phyloP scores from a whole-genome alignment of 2,113 vertebrate genomes.

The Pollimyrus isidori region DNA sequence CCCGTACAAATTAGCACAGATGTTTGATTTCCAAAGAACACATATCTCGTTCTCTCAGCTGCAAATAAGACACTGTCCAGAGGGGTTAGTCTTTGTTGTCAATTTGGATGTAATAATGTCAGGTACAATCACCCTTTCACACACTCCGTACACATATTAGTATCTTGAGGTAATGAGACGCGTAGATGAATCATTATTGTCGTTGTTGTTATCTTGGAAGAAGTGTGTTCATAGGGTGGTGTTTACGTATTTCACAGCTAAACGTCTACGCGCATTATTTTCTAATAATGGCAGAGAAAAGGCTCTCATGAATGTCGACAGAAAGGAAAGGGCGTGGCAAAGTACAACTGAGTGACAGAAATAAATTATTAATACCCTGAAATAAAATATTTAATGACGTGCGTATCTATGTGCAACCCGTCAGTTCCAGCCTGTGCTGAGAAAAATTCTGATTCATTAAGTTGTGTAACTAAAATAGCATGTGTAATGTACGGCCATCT shows the following conservation, averaged over 20 bases:
- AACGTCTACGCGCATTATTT: not conserved
- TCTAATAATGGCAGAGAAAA: not conserved
- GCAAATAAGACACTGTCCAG: not conserved
- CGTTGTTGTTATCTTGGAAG: not conserved
- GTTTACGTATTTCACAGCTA: not conserved
- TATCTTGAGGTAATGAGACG: not conserved
- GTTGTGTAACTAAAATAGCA: not conserved
- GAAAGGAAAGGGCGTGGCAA: not conserved
- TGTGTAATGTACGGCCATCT: not conserved
- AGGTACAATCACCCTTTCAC: not conserved
- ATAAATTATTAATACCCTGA: slow-evolving; percentile 1
- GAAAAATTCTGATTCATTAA: not conserved
- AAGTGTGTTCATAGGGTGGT: not conserved
- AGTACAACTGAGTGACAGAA: not conserved
- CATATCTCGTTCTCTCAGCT: not conserved
- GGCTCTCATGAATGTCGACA: not conserved
- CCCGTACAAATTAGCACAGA: not conserved
- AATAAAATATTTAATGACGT: not conserved
- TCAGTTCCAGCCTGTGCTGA: not conserved
- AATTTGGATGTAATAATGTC: not conserved
- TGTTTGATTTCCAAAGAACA: not conserved
- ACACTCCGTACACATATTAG: not conserved
- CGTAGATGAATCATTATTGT: not conserved
- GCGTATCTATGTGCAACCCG: not conserved
- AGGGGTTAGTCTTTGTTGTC: not conserved